phyloP scores from a whole-genome alignment of 2,888 invertebrate genomes.

The Conchocele bisecta region DNA sequence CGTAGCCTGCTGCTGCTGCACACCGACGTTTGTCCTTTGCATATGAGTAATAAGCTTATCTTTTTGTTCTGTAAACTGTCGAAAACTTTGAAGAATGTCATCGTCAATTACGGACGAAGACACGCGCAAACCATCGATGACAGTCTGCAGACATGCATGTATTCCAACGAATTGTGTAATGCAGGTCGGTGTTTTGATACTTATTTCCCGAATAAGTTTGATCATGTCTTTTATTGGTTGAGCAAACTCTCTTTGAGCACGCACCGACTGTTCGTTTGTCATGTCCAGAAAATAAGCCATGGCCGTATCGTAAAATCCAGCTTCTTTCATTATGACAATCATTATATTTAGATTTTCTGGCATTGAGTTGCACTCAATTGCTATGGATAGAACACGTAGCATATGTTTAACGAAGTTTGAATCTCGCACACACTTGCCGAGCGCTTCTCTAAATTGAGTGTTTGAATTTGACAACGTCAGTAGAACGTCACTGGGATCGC shows the following conservation, averaged over 20 bases:
- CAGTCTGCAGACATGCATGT: constrained; percentile 27
- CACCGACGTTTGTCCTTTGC: neutral
- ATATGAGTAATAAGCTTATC: constrained; percentile 12
- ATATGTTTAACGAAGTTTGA: constrained; percentile 17
- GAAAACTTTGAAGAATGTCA: constrained; percentile 37
- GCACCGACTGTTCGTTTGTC: constrained; percentile 1
- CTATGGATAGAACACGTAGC: constrained; percentile 47
- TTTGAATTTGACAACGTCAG: constrained; percentile 27
- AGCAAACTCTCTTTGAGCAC: constrained; percentile 11
- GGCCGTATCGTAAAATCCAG: constrained; percentile 37
- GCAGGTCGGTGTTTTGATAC: constrained; percentile 35
- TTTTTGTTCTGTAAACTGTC: constrained; percentile 47
- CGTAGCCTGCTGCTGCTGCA: neutral
- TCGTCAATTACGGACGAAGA: constrained; percentile 35
- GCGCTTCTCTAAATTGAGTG: constrained; percentile 19
- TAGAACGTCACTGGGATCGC: constrained; percentile 24
- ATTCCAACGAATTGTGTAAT: constrained; percentile 48
- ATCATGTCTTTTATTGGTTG: constrained; percentile 47
- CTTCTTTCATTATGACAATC: constrained; percentile 42
- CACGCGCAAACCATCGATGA: constrained; percentile 42
- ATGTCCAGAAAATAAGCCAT: constrained; percentile 38
- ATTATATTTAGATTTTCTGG: constrained; percentile 33
- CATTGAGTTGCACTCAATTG: constrained; percentile 37
- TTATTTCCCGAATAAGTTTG: constrained; percentile 30
- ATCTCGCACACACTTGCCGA: constrained; percentile 2